Evolutionary conservation across 2,888 invertebrate genomes (phyloP).

Genomic region (Atrina japonica): DNA sequence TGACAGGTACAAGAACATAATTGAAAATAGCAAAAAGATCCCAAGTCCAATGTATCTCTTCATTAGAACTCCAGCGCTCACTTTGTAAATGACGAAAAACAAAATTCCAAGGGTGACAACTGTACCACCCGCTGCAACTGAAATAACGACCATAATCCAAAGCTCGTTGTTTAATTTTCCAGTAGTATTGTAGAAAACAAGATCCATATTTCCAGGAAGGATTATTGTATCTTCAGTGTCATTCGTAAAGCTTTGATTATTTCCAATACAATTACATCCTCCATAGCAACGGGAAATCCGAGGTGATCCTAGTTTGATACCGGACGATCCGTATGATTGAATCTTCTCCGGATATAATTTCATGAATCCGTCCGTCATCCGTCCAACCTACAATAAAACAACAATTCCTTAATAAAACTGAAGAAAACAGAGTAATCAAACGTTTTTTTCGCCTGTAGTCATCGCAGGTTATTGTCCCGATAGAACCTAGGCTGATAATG

Average conservation of each 20-base stretch:
- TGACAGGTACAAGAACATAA: conserved; percentile 79
- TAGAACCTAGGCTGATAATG: too few species aligned
- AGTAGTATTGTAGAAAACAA: conserved; percentile 49
- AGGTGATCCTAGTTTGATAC: conserved; percentile 9
- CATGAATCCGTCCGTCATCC: conserved; percentile 50
- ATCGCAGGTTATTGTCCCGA: too few species aligned
- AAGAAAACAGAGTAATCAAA: too few species aligned
- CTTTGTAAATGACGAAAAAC: conserved; percentile 90
- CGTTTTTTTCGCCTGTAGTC: too few species aligned
- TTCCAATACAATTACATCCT: conserved; percentile 58
- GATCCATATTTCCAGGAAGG: conserved; percentile 43
- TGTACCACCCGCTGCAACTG: conserved; percentile 91
- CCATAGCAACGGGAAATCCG: conserved; percentile 42
- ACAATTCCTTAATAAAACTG: conserved; percentile 1
- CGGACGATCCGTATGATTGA: conserved; percentile 52
- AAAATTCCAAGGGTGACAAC: conserved; percentile 92
- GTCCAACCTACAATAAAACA: conserved; percentile 54
- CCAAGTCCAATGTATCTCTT: conserved; percentile 76
- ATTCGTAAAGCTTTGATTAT: conserved; percentile 35
- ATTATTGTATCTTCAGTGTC: conserved; percentile 7
- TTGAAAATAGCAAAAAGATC: conserved; percentile 80
- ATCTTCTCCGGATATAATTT: conserved; percentile 40
- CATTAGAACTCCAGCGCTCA: conserved; percentile 79
- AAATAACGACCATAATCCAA: conserved; percentile 94
- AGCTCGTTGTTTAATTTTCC: conserved; percentile 80